phyloP scores from a whole-genome alignment of 2,113 vertebrate genomes.

The Cettia cetti region DNA sequence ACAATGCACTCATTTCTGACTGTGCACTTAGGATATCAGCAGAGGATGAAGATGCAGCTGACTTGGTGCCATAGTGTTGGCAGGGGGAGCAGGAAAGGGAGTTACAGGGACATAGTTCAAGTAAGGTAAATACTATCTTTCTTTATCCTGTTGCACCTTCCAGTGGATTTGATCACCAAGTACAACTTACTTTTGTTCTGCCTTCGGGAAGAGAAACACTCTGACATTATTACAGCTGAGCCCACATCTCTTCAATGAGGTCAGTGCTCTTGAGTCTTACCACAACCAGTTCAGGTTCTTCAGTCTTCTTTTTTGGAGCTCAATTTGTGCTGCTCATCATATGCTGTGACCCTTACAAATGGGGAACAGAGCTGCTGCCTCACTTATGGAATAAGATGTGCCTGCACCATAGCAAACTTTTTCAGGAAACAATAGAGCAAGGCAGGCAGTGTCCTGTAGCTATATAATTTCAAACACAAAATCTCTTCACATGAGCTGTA shows the following conservation, averaged over 20 bases:
- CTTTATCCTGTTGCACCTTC: constrained; percentile 55
- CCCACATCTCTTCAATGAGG: neutral
- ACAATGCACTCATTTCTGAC: constrained; percentile 10
- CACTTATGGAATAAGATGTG: neutral
- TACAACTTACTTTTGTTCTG: neutral
- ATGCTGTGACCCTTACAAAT: neutral
- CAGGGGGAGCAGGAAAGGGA: neutral
- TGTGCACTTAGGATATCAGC: neutral
- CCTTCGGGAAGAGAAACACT: neutral
- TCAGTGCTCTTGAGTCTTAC: rapidly evolving
- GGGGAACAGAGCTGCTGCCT: neutral
- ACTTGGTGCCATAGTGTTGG: neutral
- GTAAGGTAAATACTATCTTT: neutral
- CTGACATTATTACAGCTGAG: neutral
- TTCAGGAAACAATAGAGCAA: neutral
- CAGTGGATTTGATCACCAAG: constrained; percentile 34
- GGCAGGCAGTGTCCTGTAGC: neutral
- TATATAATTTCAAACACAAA: neutral
- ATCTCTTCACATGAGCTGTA: neutral
- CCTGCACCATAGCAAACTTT: neutral
- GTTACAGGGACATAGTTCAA: neutral
- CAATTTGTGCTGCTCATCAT: neutral
- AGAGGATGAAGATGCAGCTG: neutral
- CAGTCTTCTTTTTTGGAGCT: neutral
- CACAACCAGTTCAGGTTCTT: neutral